Conservation (phyloP, 2,888 invertebrate genomes). For the Calliphora vomitoria region DNA sequence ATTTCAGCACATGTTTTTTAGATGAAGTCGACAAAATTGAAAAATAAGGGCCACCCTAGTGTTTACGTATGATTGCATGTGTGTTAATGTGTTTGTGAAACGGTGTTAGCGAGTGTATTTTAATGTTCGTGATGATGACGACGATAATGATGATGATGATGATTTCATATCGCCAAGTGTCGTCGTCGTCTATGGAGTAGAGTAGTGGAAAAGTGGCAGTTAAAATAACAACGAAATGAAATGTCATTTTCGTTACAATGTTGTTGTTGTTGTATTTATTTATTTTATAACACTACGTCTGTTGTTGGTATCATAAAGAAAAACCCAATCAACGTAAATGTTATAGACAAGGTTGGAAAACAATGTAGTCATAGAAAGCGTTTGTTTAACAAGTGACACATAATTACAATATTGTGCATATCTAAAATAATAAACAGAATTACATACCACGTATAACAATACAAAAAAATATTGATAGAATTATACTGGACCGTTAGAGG, state of each 20-base stretch:
- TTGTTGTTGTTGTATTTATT: slow-evolving; percentile 20
- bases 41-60: too few species aligned
- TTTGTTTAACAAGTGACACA: background rate
- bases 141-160: slow-evolving; percentile 21
- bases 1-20: too few species aligned
- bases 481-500: too few species aligned
- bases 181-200: slow-evolving; percentile 16
- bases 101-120: background rate
- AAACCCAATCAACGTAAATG: slow-evolving; percentile 40
- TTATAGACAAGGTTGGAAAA: slow-evolving; percentile 27
- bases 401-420: background rate
- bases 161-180: slow-evolving; percentile 43
- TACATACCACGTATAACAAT: too few species aligned
- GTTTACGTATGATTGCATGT: background rate
- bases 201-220: slow-evolving; percentile 53
- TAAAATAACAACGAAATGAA: slow-evolving; percentile 37
- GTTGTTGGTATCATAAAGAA: slow-evolving; percentile 29
- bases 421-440: background rate
- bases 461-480: too few species aligned
- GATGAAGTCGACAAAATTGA: too few species aligned
- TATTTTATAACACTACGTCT: slow-evolving; percentile 6
- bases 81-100: background rate
- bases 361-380: background rate
- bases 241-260: slow-evolving; percentile 44
- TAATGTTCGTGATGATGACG: slow-evolving; percentile 31